Evolutionary conservation across 1,140 invertebrate genomes (phyloP), one percentile per base, ranked within the genome.

Genomic region (Adelges cooleyi): DNA sequence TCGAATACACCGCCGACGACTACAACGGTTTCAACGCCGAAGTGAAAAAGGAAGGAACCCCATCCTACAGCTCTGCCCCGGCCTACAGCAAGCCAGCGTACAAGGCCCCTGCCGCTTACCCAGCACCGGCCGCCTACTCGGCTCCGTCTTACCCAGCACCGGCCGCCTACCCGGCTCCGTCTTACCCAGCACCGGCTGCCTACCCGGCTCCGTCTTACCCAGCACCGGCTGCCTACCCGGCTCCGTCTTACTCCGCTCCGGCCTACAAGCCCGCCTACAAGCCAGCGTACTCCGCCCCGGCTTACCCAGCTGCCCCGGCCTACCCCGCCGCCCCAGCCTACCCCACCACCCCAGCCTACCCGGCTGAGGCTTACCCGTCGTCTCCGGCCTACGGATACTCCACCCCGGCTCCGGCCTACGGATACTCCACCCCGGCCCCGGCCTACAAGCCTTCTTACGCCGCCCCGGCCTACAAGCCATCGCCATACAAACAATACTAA

Each of bases 11-110:
- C 6, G 80, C 81, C 8, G 82, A 84, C 69, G 68, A 76, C 13
- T 77, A 81, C 53, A 79, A 80, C 67, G 83, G 83, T 44, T 85
- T 83, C 73, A 82, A 84, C 71, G 83, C 83, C 8, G 78, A 82
- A 38, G 81, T 84, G 0, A 77, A 79, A 51, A 80, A 78, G 22
- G 78, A 80, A 66, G 68, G 68, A 33, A 42, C 66, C 18, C 66
- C 66, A 48, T 59, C 51, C 0, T 67, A 67, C 52, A 54, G 38
- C 29, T 69, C 68, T 20, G 67, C 71, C 2, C 71, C 66, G 29
- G 66, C 68, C 67, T 66, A 59, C 22, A 51, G 67, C 3, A 25
- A 25, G 40, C 33, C 53, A 17, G 65, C 27, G 11, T 50, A 66
- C n/a, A 66, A 46, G 53, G 53, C 56, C 29, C 22, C 68, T 36